These are phyloP conservation scores for Cetoscarus ocellatus DNA, from an alignment of 2,797 vertebrate species.

Conservation along the genomic window DNA sequence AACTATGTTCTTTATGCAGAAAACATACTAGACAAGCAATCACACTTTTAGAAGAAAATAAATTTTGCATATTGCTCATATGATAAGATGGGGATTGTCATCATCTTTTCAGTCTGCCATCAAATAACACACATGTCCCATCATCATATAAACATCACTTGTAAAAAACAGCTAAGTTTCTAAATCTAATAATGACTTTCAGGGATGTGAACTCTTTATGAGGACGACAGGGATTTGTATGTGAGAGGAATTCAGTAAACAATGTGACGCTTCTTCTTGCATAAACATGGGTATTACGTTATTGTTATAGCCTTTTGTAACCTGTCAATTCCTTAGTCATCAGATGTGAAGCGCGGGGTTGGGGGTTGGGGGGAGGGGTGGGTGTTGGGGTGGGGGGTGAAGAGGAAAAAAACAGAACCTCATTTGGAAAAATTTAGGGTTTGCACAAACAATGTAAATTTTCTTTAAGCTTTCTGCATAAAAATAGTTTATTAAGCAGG, in stretches of 20 bases:
- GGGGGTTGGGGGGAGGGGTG: constrained; percentile 3
- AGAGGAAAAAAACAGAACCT: background rate
- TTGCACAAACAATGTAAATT: background rate
- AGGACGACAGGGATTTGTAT: background rate
- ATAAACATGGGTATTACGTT: constrained; percentile 6
- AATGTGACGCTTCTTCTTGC: constrained; percentile 25
- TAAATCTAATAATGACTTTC: background rate
- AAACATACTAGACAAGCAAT: background rate
- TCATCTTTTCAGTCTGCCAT: background rate
- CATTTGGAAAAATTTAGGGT: background rate
- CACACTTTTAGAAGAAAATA: background rate
- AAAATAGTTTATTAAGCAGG: background rate
- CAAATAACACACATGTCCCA: background rate
- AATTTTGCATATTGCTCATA: background rate
- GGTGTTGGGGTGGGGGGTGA: background rate
- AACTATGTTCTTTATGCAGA: background rate
- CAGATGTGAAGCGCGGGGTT: constrained; percentile 29
- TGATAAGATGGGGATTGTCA: background rate
- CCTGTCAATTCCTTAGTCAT: constrained; percentile 50
- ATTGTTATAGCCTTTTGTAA: constrained; percentile 43
- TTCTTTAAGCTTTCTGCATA: background rate
- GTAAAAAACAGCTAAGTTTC: background rate
- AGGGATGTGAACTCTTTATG: background rate
- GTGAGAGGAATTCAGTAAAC: constrained; percentile 14
- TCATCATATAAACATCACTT: background rate